Percentiles rank a stretch among this genome's conserved stretches.
Evolutionary conservation across 2,113 vertebrate species (phyloP).

Genomic region (Syrmaticus mikado): DNA sequence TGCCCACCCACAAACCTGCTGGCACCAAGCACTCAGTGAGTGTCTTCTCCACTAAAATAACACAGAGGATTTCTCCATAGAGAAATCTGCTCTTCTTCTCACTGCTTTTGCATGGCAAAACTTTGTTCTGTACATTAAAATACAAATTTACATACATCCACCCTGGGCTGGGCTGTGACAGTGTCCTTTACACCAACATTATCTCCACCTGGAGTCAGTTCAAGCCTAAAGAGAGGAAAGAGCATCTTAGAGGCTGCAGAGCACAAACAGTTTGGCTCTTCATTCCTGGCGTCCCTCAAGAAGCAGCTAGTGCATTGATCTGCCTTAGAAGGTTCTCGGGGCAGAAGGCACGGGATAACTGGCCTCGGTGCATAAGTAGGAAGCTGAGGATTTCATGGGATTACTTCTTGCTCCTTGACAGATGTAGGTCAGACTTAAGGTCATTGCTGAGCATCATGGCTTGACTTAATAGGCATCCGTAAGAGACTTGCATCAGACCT

Average conservation of each 20-base stretch:
- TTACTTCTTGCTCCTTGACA: constrained; percentile 54
- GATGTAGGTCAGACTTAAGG: constrained; percentile 17
- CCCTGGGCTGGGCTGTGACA: background rate
- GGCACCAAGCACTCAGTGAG: background rate
- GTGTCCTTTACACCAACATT: background rate
- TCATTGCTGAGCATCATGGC: background rate
- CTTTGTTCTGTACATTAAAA: fast-evolving
- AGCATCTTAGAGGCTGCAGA: background rate
- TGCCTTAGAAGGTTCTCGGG: fast-evolving
- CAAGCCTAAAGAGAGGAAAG: background rate
- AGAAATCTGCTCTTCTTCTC: background rate
- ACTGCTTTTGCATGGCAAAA: background rate
- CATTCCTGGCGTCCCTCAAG: background rate
- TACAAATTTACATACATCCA: fast-evolving
- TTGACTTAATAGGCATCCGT: background rate
- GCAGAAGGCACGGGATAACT: constrained; percentile 55
- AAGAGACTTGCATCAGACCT: background rate
- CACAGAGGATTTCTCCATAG: background rate
- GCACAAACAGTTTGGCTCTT: background rate
- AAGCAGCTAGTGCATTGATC: constrained; percentile 5
- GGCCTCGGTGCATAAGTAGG: constrained; percentile 40
- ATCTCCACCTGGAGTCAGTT: fast-evolving
- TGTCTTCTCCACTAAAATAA: background rate
- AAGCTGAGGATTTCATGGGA: constrained; percentile 58
- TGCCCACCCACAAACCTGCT: constrained; percentile 59